These are phyloP conservation scores for Odobenus rosmarus DNA, from an alignment of 2,113 vertebrate species.

Conservation along the genomic window DNA sequence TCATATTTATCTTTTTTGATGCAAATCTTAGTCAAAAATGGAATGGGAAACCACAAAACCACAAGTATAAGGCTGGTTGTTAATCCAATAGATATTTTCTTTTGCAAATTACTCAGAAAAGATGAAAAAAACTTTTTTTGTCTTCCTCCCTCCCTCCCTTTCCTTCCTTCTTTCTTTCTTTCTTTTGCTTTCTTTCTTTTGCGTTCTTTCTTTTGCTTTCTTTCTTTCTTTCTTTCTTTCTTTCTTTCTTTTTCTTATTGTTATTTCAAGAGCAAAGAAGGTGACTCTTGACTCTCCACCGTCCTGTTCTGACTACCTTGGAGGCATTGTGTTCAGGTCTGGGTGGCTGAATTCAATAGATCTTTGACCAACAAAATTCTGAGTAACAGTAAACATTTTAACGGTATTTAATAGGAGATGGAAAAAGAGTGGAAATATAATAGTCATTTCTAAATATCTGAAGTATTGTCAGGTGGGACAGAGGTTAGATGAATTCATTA, in stretches of 20 bases:
- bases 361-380: background rate
- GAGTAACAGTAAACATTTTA: background rate
- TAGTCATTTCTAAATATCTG: background rate
- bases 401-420: background rate
- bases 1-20: background rate
- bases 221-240: background rate
- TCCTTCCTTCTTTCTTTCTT: background rate
- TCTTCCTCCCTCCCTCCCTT: background rate
- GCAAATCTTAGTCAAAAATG: background rate
- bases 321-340: background rate
- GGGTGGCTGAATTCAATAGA: background rate
- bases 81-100: background rate
- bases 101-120: background rate
- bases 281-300: background rate
- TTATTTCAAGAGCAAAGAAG: background rate
- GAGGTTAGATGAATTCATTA: background rate
- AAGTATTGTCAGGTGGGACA: background rate
- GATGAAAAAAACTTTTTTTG: background rate
- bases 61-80: background rate
- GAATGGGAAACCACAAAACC: background rate
- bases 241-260: background rate
- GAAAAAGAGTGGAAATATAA: background rate
- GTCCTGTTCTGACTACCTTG: fast-evolving
- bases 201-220: background rate
- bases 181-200: background rate